Evolutionary conservation across 1,140 invertebrate genomes (phyloP), one percentile per base, ranked within the genome.

Genomic region (Caenorhabditis brenneri): DNA sequence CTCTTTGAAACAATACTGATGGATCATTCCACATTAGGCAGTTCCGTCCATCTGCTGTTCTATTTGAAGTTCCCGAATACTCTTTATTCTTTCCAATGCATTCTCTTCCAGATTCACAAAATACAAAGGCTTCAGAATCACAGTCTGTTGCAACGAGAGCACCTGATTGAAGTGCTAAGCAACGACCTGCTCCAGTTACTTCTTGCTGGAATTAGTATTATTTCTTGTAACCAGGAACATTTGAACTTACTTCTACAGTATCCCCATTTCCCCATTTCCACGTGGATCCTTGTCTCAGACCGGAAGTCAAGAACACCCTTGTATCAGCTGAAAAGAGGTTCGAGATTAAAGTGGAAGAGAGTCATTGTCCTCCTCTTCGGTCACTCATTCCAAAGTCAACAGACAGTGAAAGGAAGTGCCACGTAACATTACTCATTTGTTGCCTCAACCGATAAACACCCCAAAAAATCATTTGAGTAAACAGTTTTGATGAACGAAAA

Each of bases 11-110:
- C 19, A 83, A 36, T 12, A 83, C 82, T 16, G 82, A 33, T 29
- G 82, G 82, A 42, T 83, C 82, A 60, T 83, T 83, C 82, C 82
- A 83, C 53, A 39, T 65, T 5, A 83, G 33, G 60, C 82, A 83
- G 6, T 24, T 42, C 0, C 39, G n/a, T 51, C 81, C 55, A 15
- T 69, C 36, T 16, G 65, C 12, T 16, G 82, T 79, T 24, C 12
- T 33, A 31, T 83, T 83, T 29, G 69, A 46, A 15, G 69, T 58
- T 53, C 82, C 82, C 27, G 36, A 39, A 46, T 83, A 83, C n/a
- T 74, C 65, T 46, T n/a, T 82, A 42, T 78, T 39, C 27, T 31
- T 51, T 27, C 9, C 65, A n/a, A 79, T 55, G 29, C 82, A 83
- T 60, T 83, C 82, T 65, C 31, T 65, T 58, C 82, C 82, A 46